Percentiles rank a stretch among this genome's conserved stretches.
Evolutionary conservation across 35 echinoderm and acorn worm species (phyloP).

Genomic region (Ophioderma brevispina): DNA sequence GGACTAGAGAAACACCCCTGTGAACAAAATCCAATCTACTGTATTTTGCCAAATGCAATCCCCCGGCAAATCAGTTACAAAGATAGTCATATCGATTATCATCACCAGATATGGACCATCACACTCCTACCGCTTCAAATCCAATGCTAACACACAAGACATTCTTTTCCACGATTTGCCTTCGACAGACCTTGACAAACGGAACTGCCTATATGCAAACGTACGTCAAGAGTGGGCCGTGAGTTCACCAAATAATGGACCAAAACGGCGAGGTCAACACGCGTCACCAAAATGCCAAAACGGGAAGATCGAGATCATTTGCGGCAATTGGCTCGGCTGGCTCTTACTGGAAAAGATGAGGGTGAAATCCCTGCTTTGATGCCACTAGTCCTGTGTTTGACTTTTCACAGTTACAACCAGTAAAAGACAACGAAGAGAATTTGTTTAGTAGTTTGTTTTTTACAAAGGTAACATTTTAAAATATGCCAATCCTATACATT

Average conservation of each 20-base stretch:
- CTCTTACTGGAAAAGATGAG: not conserved
- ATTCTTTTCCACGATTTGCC: not conserved
- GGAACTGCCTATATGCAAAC: not conserved
- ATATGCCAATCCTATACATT: too few species aligned
- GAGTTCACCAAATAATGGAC: not conserved
- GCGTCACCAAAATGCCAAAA: not conserved
- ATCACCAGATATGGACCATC: not conserved
- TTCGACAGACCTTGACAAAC: not conserved
- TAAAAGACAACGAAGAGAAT: not conserved
- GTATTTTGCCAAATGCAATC: not conserved
- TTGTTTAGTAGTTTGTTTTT: too few species aligned
- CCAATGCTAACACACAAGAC: not conserved
- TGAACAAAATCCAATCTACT: too few species aligned
- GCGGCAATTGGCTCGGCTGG: not conserved
- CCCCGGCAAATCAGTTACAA: not conserved
- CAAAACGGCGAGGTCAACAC: not conserved
- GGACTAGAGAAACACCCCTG: too few species aligned
- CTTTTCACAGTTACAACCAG: not conserved
- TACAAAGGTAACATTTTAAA: too few species aligned
- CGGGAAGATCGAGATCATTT: not conserved
- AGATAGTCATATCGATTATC: not conserved
- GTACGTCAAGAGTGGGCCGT: not conserved
- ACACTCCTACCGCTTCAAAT: not conserved
- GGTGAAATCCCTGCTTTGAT: not conserved
- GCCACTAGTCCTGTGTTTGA: not conserved